phyloP scores from a whole-genome alignment of 2,888 invertebrate genomes.

The Phaedon cochleariae region DNA sequence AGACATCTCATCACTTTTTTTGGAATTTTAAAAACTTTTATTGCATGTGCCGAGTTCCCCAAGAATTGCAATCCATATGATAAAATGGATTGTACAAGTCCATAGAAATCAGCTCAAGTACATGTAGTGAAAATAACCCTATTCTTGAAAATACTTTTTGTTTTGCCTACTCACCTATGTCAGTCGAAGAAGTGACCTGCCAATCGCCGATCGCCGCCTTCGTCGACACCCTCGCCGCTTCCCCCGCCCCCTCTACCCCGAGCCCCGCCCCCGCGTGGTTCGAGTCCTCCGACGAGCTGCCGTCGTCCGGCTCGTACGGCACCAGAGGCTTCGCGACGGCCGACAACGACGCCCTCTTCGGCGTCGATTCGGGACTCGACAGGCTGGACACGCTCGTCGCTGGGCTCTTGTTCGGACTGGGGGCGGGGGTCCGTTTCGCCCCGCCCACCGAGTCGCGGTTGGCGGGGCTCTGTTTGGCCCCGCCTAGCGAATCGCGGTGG shows the following conservation, averaged over 20 bases:
- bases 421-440: too few relatives aligned
- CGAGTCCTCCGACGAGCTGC: constrained; percentile 56
- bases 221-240: constrained; percentile 44
- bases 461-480: too few relatives aligned
- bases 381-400: constrained; percentile 43
- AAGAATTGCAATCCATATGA: too few relatives aligned
- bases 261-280: constrained; percentile 35
- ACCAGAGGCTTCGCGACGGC: constrained; percentile 55
- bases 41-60: too few relatives aligned
- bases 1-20: too few relatives aligned
- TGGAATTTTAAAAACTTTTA: too few relatives aligned
- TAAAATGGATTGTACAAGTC: too few relatives aligned
- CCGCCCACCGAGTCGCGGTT: too few relatives aligned
- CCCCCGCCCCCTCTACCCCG: background rate
- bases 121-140: too few relatives aligned
- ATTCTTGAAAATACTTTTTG: too few relatives aligned
- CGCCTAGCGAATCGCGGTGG: too few relatives aligned
- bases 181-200: constrained; percentile 55
- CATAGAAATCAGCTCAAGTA: too few relatives aligned
- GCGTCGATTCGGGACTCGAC: constrained; percentile 28
- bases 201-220: constrained; percentile 54
- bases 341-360: constrained; percentile 24
- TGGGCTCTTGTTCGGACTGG: constrained; percentile 20
- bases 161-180: constrained; percentile 21
- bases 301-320: constrained; percentile 61